These are phyloP conservation scores for Acholoe squamosa DNA, from an alignment of 2,888 invertebrate genomes.

Conservation along the genomic window DNA sequence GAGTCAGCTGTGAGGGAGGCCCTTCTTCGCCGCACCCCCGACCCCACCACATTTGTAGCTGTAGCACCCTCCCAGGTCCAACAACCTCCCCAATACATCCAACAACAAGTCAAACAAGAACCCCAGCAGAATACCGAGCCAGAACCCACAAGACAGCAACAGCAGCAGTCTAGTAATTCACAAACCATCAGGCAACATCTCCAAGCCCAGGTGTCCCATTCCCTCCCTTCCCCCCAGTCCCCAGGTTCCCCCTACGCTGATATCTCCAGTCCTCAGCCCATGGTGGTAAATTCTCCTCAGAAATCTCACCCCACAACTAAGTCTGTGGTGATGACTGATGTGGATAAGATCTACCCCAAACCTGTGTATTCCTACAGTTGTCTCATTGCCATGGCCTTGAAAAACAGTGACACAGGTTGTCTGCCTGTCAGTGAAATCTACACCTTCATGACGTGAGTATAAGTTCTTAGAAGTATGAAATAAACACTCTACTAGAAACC, in stretches of 20 bases:
- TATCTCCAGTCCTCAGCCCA: conserved; percentile 53
- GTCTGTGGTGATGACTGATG: not conserved
- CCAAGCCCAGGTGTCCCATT: not conserved
- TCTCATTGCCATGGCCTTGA: conserved; percentile 98
- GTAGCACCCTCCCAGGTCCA: conserved; percentile 51
- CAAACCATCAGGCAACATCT: conserved; percentile 58
- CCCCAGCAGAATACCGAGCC: not conserved
- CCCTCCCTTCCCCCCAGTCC: not conserved
- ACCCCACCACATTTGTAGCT: conserved; percentile 35
- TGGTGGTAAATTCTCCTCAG: conserved; percentile 36
- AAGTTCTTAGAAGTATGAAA: not conserved
- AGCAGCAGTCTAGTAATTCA: not conserved
- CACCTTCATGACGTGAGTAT: conserved; percentile 96
- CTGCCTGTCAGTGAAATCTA: conserved; percentile 99
- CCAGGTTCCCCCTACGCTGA: not conserved
- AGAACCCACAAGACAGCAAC: not conserved
- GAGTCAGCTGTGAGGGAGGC: conserved; percentile 52
- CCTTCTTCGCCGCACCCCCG: conserved; percentile 51
- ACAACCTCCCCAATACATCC: conserved; percentile 54
- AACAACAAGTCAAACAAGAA: not conserved
- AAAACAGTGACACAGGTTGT: conserved; percentile 96
- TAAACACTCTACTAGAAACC: no score
- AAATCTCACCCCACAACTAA: not conserved
- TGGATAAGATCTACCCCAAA: conserved; percentile 89
- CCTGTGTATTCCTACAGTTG: conserved; percentile 99